Conservation (phyloP, 2,888 invertebrate species). For the Drosophila dives region DNA sequence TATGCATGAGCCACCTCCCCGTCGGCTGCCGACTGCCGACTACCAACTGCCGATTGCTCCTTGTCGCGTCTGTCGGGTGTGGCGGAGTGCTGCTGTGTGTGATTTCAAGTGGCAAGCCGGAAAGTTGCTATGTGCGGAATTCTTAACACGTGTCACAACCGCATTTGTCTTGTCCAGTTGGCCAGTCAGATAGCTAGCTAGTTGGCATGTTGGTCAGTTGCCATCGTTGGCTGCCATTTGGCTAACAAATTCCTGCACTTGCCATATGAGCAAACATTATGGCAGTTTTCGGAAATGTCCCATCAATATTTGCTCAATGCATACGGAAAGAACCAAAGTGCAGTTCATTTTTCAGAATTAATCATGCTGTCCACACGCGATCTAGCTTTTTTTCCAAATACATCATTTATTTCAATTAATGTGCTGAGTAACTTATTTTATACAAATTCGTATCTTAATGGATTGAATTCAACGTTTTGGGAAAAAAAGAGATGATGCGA, state of each 20-base stretch:
- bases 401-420: slow-evolving; percentile 2
- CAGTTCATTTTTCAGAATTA: slow-evolving; percentile 30
- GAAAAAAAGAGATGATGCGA: background rate
- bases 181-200: slow-evolving; percentile 4
- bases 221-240: slow-evolving; percentile 17
- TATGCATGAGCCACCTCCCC: slow-evolving; percentile 63
- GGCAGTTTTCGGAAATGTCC: slow-evolving; percentile 24
- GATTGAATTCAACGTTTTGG: background rate
- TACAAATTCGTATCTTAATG: background rate
- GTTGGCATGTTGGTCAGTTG: slow-evolving; percentile 14
- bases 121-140: slow-evolving; percentile 72
- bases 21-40: background rate
- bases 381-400: slow-evolving; percentile 15
- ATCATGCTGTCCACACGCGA: slow-evolving; percentile 9
- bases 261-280: slow-evolving; percentile 21
- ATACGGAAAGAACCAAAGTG: slow-evolving; percentile 3
- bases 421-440: background rate
- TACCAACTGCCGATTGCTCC: background rate
- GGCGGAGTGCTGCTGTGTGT: slow-evolving; percentile 66
- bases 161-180: slow-evolving; percentile 64
- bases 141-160: slow-evolving; percentile 72
- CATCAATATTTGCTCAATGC: slow-evolving; percentile 29
- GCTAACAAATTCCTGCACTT: slow-evolving; percentile 33
- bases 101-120: slow-evolving; percentile 58
- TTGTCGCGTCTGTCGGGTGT: background rate